phyloP scores from a whole-genome alignment of 2,888 invertebrate genomes.

The Drosophila pseudotakahashii region DNA sequence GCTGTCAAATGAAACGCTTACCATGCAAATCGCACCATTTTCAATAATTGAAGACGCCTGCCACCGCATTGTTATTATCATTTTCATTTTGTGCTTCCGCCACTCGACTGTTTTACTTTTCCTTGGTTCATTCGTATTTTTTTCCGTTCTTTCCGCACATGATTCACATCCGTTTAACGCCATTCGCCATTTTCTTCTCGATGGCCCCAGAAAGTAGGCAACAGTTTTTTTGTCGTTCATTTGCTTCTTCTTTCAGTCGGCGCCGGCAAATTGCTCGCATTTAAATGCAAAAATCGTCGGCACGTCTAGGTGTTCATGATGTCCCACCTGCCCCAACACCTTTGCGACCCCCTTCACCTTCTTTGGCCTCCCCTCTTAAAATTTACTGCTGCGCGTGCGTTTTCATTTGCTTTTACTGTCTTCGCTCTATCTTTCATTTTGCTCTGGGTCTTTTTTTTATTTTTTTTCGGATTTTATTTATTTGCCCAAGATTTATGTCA shows the following conservation, averaged over 20 bases:
- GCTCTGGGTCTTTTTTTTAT: conserved; percentile 6
- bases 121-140: conserved; percentile 15
- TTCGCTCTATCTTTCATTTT: conserved; percentile 47
- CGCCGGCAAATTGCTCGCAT: conserved; percentile 67
- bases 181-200: conserved; percentile 61
- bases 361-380: conserved; percentile 32
- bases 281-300: conserved; percentile 76
- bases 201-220: conserved; percentile 61
- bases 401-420: conserved; percentile 64
- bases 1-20: conserved; percentile 72
- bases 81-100: conserved; percentile 65
- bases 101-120: conserved; percentile 40
- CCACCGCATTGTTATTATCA: conserved; percentile 73
- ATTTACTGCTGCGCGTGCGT: conserved; percentile 65
- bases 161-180: conserved; percentile 67
- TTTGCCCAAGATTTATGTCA: conserved; percentile 74
- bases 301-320: conserved; percentile 74
- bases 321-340: conserved; percentile 36
- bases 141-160: conserved; percentile 59
- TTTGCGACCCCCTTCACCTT: neutral
- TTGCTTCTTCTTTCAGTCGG: conserved; percentile 23
- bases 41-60: conserved; percentile 69
- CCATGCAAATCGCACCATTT: conserved; percentile 69
- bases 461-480: conserved; percentile 53
- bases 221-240: conserved; percentile 42